Base-by-base conservation (phyloP, 2,113 vertebrate species). In the Rhinolophus sinicus region DNA sequence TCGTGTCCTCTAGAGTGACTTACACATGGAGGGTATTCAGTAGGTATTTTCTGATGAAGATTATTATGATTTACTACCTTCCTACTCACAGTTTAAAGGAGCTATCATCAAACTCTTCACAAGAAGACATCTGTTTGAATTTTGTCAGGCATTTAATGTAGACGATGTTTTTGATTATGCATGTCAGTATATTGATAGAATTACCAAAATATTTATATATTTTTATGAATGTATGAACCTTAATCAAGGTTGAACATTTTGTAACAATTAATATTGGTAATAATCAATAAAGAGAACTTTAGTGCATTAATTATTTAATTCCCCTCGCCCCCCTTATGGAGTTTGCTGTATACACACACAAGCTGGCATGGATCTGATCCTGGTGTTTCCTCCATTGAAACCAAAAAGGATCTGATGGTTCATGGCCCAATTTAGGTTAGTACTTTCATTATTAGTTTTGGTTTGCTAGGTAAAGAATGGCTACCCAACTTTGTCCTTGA, bases 381-480 rank as follows among this genome's bases (percentile, higher is more conserved):
- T 88, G 5, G n/a, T 52, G 2, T 80, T 94, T 92, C 60, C 58
- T 13, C 5, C 12, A 50, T 11, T 52, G 28, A 78, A 72, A 44
- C 8, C 16, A 16, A 56, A 84, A 88, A 62, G 7, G 6, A 75
- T 73, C 56, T 84, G 28, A 73, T 60, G 14, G 5, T 52, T 88
- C 12, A 75, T 50, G 22, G 8, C 19, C 9, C 38, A 35, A 26
- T 40, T 80, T 78, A 52, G 24, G 35, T 67, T 54, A 84, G 8
- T 84, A 33, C 5, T 95, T 94, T 93, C 14, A 19, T 60, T 87
- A 64, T 26, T 93, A 56, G 13, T 58, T 91, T 95, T 50, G 47
- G 11, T 73, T 95, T 87, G n/a, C 4, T 75, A 67, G 8, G 15
- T 88, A 89, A 93, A 58, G 14, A n/a, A 69, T n/a, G 22, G 67